A percentile compares a stretch with the other conserved stretches of the same genome.
These are phyloP conservation scores for Sesia apiformis DNA, from an alignment of 2,888 invertebrate genomes.

Conservation along the genomic window DNA sequence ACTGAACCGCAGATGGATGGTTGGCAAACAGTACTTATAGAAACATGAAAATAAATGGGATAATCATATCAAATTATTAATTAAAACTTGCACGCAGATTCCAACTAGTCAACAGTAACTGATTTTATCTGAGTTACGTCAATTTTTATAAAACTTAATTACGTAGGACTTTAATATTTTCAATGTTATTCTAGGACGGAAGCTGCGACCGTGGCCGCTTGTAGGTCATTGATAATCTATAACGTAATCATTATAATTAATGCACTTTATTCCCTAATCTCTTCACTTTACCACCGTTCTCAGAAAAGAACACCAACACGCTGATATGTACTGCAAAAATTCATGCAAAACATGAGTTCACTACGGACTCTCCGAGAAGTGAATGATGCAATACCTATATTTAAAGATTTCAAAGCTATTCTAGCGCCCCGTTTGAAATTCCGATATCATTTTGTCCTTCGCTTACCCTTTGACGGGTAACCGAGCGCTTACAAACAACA, in stretches of 20 bases:
- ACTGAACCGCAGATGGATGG: too few species aligned
- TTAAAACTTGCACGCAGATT: too few species aligned
- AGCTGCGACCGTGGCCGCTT: neutral
- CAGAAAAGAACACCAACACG: neutral
- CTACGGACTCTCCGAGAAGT: too few species aligned
- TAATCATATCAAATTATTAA: too few species aligned
- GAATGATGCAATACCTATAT: neutral
- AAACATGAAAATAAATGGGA: too few species aligned
- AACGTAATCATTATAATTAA: neutral
- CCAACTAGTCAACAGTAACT: too few species aligned
- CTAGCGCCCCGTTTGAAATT: conserved; percentile 31
- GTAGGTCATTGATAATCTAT: neutral
- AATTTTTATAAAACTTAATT: too few species aligned
- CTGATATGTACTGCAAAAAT: too few species aligned
- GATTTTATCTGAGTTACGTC: too few species aligned
- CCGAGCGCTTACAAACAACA: conserved; percentile 37
- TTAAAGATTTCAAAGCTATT: conserved; percentile 14
- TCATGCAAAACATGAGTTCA: too few species aligned
- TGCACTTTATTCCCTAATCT: neutral
- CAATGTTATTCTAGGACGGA: neutral
- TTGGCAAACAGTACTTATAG: too few species aligned
- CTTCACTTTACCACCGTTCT: neutral
- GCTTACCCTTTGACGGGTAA: conserved; percentile 37
- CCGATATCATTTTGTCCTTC: conserved; percentile 57
- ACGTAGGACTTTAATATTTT: neutral